A percentile compares a stretch with the other conserved stretches of the same genome.
Conservation (phyloP, 2,113 vertebrate species). For the Eubucco bourcierii region DNA sequence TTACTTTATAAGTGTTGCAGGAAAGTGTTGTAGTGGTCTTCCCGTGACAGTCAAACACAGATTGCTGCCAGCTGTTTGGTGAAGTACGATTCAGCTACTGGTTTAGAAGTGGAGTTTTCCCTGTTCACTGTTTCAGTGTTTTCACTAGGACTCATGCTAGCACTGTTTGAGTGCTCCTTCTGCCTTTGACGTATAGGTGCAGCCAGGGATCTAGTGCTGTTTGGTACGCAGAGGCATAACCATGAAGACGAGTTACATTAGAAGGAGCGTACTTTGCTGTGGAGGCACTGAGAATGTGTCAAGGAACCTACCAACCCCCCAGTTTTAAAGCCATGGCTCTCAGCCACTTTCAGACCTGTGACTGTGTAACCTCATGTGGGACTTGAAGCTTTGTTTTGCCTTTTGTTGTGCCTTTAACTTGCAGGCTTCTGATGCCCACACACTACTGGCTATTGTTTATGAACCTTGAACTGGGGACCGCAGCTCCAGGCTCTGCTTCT, state of each 20-base stretch:
- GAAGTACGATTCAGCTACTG: accelerated
- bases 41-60: neutral
- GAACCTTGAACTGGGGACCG: neutral
- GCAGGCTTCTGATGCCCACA: neutral
- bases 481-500: neutral
- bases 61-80: neutral
- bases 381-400: neutral
- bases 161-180: neutral
- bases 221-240: neutral
- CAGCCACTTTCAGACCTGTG: neutral
- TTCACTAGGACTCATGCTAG: neutral
- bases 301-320: neutral
- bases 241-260: neutral
- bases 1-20: neutral
- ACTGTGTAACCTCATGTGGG: neutral
- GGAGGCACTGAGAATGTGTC: neutral
- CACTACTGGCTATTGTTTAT: neutral
- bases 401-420: neutral
- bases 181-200: neutral
- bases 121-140: neutral
- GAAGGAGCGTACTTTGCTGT: neutral
- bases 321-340: neutral
- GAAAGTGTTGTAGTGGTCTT: neutral
- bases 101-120: neutral
- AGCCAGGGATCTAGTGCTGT: neutral